phyloP scores from a whole-genome alignment of 2,797 vertebrate species.

The Fundulus diaphanus region DNA sequence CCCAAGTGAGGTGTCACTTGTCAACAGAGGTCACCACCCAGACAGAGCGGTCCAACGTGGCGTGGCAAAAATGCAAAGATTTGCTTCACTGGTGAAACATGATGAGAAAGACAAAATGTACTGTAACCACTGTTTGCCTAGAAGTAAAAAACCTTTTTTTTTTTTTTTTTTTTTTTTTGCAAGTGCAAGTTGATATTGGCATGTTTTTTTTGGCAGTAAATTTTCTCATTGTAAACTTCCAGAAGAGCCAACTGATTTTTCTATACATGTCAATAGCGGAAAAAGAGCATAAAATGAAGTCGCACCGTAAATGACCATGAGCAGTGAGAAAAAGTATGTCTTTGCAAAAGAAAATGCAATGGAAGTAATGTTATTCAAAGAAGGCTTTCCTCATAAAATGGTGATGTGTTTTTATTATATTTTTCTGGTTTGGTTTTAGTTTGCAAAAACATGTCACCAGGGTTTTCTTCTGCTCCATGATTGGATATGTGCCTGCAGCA shows the following conservation, averaged over 20 bases:
- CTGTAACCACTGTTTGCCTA: background rate
- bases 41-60: background rate
- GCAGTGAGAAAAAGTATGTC: background rate
- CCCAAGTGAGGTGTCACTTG: constrained; percentile 93
- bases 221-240: background rate
- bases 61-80: background rate
- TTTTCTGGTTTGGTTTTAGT: background rate
- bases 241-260: background rate
- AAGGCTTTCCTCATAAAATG: background rate
- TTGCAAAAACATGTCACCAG: background rate
- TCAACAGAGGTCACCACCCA: constrained; percentile 50
- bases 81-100: background rate
- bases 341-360: background rate
- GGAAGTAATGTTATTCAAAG: background rate
- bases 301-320: background rate
- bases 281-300: background rate
- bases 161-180: too few relatives aligned
- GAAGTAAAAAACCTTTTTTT: background rate
- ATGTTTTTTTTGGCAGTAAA: background rate
- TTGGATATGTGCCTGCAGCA: background rate
- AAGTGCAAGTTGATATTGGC: background rate
- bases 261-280: background rate
- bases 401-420: background rate
- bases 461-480: background rate
- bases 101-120: background rate